A percentile compares a stretch with the other conserved stretches of the same genome.
These are phyloP conservation scores for Marcusenius ussheri DNA, from an alignment of 2,113 vertebrate genomes.

Conservation along the genomic window DNA sequence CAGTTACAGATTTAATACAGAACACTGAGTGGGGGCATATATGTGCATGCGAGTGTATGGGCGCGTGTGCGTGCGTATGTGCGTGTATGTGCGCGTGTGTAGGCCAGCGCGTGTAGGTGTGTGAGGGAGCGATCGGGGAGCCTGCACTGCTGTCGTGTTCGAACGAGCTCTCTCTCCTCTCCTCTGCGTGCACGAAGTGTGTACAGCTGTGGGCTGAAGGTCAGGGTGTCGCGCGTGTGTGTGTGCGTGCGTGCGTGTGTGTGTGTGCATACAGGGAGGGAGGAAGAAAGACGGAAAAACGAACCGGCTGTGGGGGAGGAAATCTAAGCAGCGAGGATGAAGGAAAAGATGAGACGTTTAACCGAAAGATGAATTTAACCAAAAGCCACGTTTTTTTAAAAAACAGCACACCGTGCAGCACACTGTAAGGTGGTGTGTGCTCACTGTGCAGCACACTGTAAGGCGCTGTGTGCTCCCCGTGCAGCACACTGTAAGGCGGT, in stretches of 20 bases:
- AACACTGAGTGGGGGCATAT: background rate
- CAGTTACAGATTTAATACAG: background rate
- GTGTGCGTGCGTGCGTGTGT: background rate
- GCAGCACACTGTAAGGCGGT: too few relatives aligned
- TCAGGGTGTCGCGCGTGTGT: constrained; percentile 1
- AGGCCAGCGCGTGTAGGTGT: background rate
- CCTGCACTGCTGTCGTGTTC: background rate
- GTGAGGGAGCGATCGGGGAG: background rate
- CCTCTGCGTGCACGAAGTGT: background rate
- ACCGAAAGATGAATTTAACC: background rate
- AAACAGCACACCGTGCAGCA: background rate
- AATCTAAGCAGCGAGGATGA: background rate
- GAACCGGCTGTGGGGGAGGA: background rate
- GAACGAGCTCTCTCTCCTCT: background rate
- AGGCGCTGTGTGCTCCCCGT: too few relatives aligned
- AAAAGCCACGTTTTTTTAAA: background rate
- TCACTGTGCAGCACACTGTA: too few relatives aligned
- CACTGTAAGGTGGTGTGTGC: background rate
- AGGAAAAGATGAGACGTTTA: background rate
- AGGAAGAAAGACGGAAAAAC: background rate
- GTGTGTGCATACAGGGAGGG: background rate
- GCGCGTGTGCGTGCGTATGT: background rate
- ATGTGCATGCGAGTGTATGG: too few relatives aligned
- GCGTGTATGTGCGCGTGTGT: background rate
- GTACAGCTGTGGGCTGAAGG: constrained; percentile 5